These are phyloP conservation scores for Venturia canescens DNA, from an alignment of 1,140 invertebrate genomes.

Conservation along the genomic window DNA sequence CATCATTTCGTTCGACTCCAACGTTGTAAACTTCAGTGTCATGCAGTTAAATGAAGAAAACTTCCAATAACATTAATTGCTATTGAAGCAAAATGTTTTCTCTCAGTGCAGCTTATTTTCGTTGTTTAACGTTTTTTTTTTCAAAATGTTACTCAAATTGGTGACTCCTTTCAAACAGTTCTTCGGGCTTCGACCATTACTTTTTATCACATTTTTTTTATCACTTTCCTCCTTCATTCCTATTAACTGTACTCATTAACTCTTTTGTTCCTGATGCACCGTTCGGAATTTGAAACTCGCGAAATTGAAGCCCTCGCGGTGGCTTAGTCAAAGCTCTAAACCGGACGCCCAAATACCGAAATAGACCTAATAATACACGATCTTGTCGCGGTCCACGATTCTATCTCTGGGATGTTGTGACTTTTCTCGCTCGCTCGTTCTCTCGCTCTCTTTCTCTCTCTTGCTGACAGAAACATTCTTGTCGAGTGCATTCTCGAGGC, in stretches of 20 bases:
- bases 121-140: too few relatives aligned
- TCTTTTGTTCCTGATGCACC: conserved; percentile 34
- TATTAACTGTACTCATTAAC: too few relatives aligned
- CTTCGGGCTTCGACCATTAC: too few relatives aligned
- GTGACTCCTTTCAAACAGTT: too few relatives aligned
- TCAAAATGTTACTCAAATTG: background rate
- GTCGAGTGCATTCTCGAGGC: conserved; percentile 4
- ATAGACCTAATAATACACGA: conserved; percentile 51
- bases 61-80: too few relatives aligned
- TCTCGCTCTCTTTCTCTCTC: conserved; percentile 17
- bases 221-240: too few relatives aligned
- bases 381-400: background rate
- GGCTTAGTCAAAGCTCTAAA: conserved; percentile 51
- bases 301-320: conserved; percentile 5
- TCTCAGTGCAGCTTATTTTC: too few relatives aligned
- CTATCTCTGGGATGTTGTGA: conserved; percentile 16
- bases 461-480: conserved; percentile 10
- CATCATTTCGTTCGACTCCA: too few relatives aligned
- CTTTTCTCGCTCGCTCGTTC: conserved; percentile 5
- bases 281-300: conserved; percentile 19
- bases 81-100: too few relatives aligned
- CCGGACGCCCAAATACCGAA: conserved; percentile 59
- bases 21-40: too few relatives aligned
- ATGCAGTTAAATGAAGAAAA: too few relatives aligned
- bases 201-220: background rate